A percentile compares a stretch with the other conserved stretches of the same genome.
Conservation (phyloP, 2,888 invertebrate genomes). For the Agrochola macilenta region DNA sequence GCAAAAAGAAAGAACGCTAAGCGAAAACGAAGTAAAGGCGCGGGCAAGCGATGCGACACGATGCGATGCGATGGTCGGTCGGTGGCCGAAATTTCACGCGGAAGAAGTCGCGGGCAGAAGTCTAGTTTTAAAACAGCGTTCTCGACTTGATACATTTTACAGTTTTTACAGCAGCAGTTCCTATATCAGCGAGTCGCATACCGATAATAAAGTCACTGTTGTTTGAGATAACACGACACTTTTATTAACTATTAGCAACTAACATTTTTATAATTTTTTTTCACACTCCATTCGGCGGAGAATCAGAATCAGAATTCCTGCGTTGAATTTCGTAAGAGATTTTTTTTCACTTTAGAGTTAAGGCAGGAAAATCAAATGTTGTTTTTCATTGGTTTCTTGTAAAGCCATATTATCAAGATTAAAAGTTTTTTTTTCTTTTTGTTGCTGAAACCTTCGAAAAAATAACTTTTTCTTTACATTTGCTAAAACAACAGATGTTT, state of each 20-base stretch:
- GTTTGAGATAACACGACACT: slow-evolving; percentile 49
- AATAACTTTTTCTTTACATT: slow-evolving; percentile 4
- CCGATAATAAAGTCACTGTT: slow-evolving; percentile 50
- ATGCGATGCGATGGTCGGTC: neutral
- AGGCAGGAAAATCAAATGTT: neutral
- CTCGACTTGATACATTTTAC: slow-evolving; percentile 4
- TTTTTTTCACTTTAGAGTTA: neutral
- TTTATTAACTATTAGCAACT: slow-evolving; percentile 50
- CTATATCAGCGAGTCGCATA: slow-evolving; percentile 23
- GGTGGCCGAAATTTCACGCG: neutral
- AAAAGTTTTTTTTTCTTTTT: neutral
- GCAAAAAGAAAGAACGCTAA: too few relatives aligned
- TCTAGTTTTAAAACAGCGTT: neutral
- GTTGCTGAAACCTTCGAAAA: slow-evolving; percentile 20
- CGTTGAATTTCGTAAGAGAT: neutral
- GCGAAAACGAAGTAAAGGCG: too few relatives aligned
- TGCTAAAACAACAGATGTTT: neutral
- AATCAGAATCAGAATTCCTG: neutral
- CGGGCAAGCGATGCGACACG: neutral
- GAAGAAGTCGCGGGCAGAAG: neutral
- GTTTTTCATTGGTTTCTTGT: slow-evolving; percentile 4
- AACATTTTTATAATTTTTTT: slow-evolving; percentile 33
- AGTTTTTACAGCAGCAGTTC: slow-evolving; percentile 34
- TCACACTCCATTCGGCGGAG: slow-evolving; percentile 13
- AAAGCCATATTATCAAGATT: slow-evolving; percentile 3